Evolutionary conservation across 2,888 invertebrate genomes (phyloP).

Genomic region (Sepioteuthis lessoniana): DNA sequence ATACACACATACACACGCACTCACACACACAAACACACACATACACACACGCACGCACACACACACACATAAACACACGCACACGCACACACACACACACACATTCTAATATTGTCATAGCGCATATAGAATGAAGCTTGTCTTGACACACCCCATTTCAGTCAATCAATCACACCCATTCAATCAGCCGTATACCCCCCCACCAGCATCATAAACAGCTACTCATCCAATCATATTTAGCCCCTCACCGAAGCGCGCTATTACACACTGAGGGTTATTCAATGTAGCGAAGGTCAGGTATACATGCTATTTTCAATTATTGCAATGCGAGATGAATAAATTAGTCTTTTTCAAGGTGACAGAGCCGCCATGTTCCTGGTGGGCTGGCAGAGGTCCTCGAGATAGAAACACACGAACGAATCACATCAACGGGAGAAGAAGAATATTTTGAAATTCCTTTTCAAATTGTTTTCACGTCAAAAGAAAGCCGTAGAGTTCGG

Average conservation of each 20-base stretch:
- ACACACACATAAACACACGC: too few relatives aligned
- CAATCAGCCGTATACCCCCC: background rate
- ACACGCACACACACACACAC: background rate
- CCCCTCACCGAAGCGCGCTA: too few relatives aligned
- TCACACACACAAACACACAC: background rate
- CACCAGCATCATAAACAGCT: background rate
- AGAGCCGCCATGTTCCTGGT: background rate
- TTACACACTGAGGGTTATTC: background rate
- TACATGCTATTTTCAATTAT: background rate
- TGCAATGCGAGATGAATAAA: background rate
- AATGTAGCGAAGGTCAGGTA: background rate
- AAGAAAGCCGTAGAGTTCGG: too few relatives aligned
- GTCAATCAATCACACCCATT: background rate
- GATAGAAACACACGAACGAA: too few relatives aligned
- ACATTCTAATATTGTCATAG: background rate
- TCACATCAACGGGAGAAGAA: too few relatives aligned
- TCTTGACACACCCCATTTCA: too few relatives aligned
- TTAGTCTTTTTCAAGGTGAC: background rate
- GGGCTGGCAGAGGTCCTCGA: too few relatives aligned
- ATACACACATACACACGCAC: too few relatives aligned
- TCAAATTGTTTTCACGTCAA: too few relatives aligned
- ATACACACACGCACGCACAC: too few relatives aligned
- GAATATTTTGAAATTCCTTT: too few relatives aligned
- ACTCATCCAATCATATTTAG: background rate
- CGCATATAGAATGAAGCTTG: too few relatives aligned